phyloP scores from a whole-genome alignment of 2,888 invertebrate genomes.

The Hybos culiciformis region DNA sequence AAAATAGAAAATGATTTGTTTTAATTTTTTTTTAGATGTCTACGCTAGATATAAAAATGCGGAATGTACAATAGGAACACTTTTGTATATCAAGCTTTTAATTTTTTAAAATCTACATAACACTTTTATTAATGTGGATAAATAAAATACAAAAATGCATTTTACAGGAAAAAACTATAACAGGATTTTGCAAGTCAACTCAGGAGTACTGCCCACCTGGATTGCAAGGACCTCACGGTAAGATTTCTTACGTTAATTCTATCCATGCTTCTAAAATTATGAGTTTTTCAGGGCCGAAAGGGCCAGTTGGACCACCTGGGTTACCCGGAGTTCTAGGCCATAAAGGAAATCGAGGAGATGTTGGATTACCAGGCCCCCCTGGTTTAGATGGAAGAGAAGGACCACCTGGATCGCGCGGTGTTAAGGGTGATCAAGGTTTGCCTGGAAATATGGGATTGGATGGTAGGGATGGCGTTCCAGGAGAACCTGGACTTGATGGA shows the following conservation, averaged over 20 bases:
- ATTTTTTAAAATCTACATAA: too few species aligned
- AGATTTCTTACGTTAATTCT: too few species aligned
- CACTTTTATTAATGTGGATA: too few species aligned
- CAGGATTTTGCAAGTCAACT: constrained; percentile 71
- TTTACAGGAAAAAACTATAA: constrained; percentile 64
- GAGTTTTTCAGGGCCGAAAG: constrained; percentile 48
- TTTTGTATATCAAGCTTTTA: too few species aligned
- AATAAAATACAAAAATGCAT: too few species aligned
- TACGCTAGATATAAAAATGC: too few species aligned
- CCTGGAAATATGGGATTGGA: constrained; percentile 64
- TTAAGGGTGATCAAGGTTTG: constrained; percentile 42
- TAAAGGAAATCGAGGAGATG: constrained; percentile 54
- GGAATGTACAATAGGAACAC: too few species aligned
- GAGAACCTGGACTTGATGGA: constrained; percentile 73
- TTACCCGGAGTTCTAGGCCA: constrained; percentile 51
- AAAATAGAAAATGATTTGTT: too few species aligned
- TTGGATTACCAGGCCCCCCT: constrained; percentile 48
- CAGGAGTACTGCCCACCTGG: constrained; percentile 67
- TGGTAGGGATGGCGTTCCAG: constrained; percentile 79
- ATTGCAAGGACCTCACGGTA: constrained; percentile 47
- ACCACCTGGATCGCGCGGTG: constrained; percentile 28
- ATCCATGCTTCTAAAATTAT: too few species aligned
- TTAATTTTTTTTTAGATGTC: too few species aligned
- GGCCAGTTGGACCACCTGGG: constrained; percentile 37
- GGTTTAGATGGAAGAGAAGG: constrained; percentile 40